Percentiles rank a stretch among this genome's conserved stretches.
phyloP scores from a whole-genome alignment of 2,888 invertebrate genomes.

The Cataglyphis cursor region DNA sequence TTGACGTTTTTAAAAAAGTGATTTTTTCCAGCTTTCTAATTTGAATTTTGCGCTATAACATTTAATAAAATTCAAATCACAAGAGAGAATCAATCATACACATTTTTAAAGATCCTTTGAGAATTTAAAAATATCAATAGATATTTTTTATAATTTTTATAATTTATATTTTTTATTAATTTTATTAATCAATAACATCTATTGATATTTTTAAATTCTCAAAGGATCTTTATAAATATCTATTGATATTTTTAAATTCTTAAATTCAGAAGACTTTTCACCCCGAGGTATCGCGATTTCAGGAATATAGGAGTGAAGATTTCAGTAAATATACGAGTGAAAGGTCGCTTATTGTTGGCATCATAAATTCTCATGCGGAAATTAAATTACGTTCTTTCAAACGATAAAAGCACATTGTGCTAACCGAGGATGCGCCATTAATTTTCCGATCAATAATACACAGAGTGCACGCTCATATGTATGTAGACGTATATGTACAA shows the following conservation, averaged over 20 bases:
- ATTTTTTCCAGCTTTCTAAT: neutral
- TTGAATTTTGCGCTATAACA: neutral
- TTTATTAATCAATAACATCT: too few relatives aligned
- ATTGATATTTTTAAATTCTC: neutral
- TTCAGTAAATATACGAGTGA: too few relatives aligned
- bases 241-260: neutral
- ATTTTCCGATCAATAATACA: constrained; percentile 54
- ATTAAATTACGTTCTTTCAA: constrained; percentile 40
- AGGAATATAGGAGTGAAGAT: too few relatives aligned
- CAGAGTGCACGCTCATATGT: neutral
- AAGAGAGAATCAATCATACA: neutral
- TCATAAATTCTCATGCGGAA: constrained; percentile 37
- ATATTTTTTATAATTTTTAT: too few relatives aligned
- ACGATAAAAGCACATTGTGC: constrained; percentile 37
- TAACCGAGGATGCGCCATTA: constrained; percentile 37
- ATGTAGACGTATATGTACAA: neutral
- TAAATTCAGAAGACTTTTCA: constrained; percentile 1
- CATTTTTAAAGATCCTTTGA: neutral
- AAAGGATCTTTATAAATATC: neutral
- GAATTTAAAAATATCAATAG: neutral
- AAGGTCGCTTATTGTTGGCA: neutral
- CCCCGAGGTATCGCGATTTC: neutral
- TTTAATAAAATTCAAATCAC: neutral
- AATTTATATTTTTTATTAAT: too few relatives aligned
- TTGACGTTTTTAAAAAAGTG: neutral